phyloP scores from a whole-genome alignment of 2,797 vertebrate genomes.

The Ispidina picta region DNA sequence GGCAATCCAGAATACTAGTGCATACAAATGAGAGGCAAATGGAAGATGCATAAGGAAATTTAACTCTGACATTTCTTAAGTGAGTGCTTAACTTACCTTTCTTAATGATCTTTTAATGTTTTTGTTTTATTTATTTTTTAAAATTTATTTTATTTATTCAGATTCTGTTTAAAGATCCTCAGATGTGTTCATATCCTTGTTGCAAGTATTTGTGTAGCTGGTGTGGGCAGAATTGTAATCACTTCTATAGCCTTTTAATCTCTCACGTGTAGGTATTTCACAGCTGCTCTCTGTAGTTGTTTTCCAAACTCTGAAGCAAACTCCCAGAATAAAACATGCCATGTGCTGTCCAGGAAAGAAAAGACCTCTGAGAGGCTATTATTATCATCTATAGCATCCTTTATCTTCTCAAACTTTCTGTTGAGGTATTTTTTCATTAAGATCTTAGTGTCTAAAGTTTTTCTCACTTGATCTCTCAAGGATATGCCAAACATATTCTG shows the following conservation, averaged over 20 bases:
- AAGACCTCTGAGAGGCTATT: neutral
- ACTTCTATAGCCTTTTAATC: neutral
- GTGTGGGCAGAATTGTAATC: neutral
- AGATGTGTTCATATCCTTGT: neutral
- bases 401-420: neutral
- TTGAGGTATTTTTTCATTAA: neutral
- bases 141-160: neutral
- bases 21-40: slow-evolving; percentile 17
- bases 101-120: neutral
- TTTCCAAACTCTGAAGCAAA: neutral
- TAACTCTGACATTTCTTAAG: slow-evolving; percentile 20
- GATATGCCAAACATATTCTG: neutral
- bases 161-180: neutral
- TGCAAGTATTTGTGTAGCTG: neutral
- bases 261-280: neutral
- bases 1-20: neutral
- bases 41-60: slow-evolving; percentile 4
- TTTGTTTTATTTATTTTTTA: neutral
- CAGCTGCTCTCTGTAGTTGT: neutral
- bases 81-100: neutral
- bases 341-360: neutral
- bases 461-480: neutral
- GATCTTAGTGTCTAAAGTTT: neutral
- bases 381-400: neutral
- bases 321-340: neutral